These are phyloP conservation scores for Drosophila quasianomalipes DNA, from an alignment of 2,888 invertebrate genomes.

Conservation along the genomic window DNA sequence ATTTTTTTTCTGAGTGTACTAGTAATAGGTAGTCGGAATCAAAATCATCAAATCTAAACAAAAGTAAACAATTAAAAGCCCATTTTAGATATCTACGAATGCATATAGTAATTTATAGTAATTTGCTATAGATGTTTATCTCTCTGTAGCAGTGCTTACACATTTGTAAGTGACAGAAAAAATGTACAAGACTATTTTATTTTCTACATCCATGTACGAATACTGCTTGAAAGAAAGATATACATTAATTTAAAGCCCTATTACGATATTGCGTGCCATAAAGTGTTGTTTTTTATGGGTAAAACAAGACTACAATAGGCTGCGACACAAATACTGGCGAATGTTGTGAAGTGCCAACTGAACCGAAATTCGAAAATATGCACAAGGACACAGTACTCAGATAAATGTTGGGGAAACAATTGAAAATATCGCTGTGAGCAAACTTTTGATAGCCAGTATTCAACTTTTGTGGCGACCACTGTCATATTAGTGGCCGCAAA, in stretches of 20 bases:
- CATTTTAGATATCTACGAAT: background rate
- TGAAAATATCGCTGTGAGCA: slow-evolving; percentile 11
- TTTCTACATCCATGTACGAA: background rate
- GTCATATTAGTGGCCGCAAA: slow-evolving; percentile 38
- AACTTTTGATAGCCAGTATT: slow-evolving; percentile 16
- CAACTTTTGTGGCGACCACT: slow-evolving; percentile 11
- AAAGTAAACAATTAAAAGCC: background rate
- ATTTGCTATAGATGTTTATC: background rate
- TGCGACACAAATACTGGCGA: background rate
- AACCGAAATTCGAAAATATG: slow-evolving; percentile 1
- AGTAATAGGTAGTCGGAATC: background rate
- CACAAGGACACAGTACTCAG: background rate
- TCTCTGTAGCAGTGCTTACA: background rate
- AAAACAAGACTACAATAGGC: background rate
- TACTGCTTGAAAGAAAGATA: background rate
- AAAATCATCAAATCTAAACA: background rate
- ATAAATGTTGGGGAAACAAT: slow-evolving; percentile 11
- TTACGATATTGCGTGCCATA: background rate
- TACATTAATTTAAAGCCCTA: background rate
- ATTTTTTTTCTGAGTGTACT: background rate
- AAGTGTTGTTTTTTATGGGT: background rate
- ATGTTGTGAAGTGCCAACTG: slow-evolving; percentile 1
- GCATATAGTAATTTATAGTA: background rate
- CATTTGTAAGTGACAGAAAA: background rate
- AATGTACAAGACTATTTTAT: background rate